phyloP scores from a whole-genome alignment of 2,113 vertebrate genomes.

The Sylvia atricapilla region DNA sequence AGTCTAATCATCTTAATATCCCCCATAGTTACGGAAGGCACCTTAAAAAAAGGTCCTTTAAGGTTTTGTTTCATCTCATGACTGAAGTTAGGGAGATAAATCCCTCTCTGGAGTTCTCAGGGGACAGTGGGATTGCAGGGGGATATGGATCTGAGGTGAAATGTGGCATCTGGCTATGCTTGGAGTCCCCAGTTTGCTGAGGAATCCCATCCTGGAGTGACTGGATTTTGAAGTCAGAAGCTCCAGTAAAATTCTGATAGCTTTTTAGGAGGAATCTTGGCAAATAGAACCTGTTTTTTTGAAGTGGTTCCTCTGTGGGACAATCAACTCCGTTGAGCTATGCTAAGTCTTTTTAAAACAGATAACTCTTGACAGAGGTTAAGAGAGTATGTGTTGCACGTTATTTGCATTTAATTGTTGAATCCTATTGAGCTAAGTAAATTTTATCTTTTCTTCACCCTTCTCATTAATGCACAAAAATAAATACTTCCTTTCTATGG shows the following conservation, averaged over 20 bases:
- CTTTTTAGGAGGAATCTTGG: neutral
- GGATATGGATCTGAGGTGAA: neutral
- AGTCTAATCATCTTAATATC: too few relatives aligned
- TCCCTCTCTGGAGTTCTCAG: neutral
- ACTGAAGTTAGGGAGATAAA: neutral
- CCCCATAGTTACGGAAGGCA: neutral
- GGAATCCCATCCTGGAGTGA: neutral
- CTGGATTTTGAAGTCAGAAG: neutral
- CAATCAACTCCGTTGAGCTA: neutral
- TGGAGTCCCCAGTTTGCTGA: rapidly evolving
- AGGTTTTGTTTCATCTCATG: neutral
- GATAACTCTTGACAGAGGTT: neutral
- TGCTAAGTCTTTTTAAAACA: neutral
- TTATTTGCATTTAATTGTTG: neutral
- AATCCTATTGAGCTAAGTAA: neutral
- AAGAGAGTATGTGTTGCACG: neutral
- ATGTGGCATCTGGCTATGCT: rapidly evolving
- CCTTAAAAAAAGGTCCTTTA: neutral
- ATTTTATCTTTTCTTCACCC: neutral
- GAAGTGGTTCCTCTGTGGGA: neutral
- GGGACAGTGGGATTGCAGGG: neutral
- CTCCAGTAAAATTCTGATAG: neutral
- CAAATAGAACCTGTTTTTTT: neutral
- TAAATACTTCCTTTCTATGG: neutral
- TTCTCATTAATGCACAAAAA: neutral